Conservation (phyloP, 2,888 invertebrate genomes). For the Drosophila sordidula region DNA sequence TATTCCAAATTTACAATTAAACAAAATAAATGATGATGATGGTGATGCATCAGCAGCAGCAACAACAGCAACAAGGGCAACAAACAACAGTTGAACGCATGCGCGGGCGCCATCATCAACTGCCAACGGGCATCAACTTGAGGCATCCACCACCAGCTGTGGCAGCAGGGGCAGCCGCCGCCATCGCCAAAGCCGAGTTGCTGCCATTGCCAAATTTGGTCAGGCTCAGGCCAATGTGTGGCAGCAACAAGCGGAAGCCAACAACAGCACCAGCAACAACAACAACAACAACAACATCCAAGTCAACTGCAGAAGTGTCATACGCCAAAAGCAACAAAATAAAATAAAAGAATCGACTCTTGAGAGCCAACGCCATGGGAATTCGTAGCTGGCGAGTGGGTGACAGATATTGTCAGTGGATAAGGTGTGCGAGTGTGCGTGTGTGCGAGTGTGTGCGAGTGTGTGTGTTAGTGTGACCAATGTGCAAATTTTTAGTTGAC, state of each 20-base stretch:
- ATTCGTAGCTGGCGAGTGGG: constrained; percentile 69
- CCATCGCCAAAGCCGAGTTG: constrained; percentile 13
- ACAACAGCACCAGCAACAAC: constrained; percentile 43
- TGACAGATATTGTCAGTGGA: constrained; percentile 45
- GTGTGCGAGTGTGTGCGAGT: constrained; percentile 18
- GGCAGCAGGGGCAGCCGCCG: constrained; percentile 14
- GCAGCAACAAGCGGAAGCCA: constrained; percentile 63
- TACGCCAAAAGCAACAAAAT: constrained; percentile 22
- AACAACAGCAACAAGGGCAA: constrained; percentile 18
- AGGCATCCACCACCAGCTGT: constrained; percentile 42
- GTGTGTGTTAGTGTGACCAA: constrained; percentile 15
- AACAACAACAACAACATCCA: constrained; percentile 35
- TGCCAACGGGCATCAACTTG: constrained; percentile 54
- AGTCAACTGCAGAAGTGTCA: constrained; percentile 57
- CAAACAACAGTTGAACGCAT: constrained; percentile 56
- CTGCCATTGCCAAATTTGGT: constrained; percentile 73
- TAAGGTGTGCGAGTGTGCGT: constrained; percentile 47
- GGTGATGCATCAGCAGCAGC: constrained; percentile 47
- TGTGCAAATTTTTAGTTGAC: constrained; percentile 31
- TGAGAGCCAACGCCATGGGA: constrained; percentile 61
- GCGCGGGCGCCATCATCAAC: constrained; percentile 79
- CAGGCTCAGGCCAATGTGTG: constrained; percentile 61
- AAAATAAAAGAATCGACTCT: constrained; percentile 58
- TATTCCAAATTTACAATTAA: constrained; percentile 67
- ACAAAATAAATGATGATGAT: constrained; percentile 73